Percentiles rank a stretch among this genome's conserved stretches.
These are phyloP conservation scores for Hydra vulgaris DNA, from an alignment of 30 jellyfish, hydroid and myxozoan species.

Conservation along the genomic window DNA sequence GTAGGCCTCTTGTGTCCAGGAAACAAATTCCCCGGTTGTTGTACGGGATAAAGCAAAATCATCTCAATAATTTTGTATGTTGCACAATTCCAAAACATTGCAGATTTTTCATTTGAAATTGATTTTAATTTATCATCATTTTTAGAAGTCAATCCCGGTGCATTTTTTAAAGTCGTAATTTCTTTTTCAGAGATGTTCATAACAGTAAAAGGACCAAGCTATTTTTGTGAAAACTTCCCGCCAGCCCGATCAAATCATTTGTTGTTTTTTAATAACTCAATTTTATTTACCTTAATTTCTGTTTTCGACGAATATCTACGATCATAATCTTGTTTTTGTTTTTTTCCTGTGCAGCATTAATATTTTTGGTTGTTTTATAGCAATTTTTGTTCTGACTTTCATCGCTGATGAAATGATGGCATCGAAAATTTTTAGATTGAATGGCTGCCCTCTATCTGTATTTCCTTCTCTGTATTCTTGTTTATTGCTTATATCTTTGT, in stretches of 20 bases:
- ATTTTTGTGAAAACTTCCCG: conserved; percentile 13
- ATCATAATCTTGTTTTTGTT: conserved; percentile 12
- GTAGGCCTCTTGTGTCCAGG: conserved; percentile 15
- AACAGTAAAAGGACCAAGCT: conserved; percentile 14
- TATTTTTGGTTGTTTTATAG: conserved; percentile 1
- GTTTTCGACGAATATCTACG: conserved; percentile 10
- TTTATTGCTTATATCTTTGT: no score
- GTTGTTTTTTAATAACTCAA: conserved; percentile 16
- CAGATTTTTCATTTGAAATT: not conserved
- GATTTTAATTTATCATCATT: not conserved
- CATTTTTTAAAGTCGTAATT: conserved; percentile 2
- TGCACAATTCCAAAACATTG: not conserved
- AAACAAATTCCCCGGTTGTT: conserved; percentile 9
- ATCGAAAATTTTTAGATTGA: not conserved
- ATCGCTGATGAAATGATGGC: not conserved
- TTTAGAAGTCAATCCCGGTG: not conserved
- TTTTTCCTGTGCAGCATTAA: not conserved
- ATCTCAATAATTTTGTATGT: conserved; percentile 16
- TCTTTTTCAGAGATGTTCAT: conserved; percentile 4
- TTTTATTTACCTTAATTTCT: conserved; percentile 12
- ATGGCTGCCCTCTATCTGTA: not conserved
- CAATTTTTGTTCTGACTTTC: no score
- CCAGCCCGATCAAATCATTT: conserved; percentile 13
- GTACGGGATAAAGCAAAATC: conserved; percentile 9
- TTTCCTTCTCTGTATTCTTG: no score